Percentiles rank a stretch among this genome's conserved stretches.
Conservation (phyloP, 2,113 vertebrate genomes). For the Aleadryas rufinucha region DNA sequence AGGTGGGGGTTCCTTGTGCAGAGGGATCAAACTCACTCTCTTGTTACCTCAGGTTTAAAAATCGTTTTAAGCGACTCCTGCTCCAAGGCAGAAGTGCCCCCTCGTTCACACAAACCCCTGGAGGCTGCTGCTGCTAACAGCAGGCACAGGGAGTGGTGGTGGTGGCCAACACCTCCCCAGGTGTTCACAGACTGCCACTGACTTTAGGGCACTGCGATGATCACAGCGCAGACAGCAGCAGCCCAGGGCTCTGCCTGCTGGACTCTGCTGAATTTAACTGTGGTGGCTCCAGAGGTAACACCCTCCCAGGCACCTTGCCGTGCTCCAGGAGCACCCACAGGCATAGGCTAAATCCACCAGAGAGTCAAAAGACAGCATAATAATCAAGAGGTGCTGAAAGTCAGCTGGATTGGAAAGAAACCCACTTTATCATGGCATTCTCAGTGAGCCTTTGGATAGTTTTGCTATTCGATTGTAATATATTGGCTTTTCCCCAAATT, state of each 20-base stretch:
- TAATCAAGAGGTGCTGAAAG: background rate
- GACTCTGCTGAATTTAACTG: background rate
- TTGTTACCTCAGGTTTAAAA: background rate
- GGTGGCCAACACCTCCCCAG: background rate
- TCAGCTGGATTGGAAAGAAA: background rate
- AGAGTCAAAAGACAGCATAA: background rate
- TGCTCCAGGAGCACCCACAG: background rate
- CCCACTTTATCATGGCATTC: background rate
- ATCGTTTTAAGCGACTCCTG: background rate
- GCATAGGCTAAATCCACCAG: background rate
- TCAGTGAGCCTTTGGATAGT: background rate
- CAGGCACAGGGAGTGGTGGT: background rate
- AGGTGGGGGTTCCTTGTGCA: background rate
- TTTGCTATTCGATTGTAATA: background rate
- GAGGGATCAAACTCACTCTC: background rate
- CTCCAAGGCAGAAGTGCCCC: background rate
- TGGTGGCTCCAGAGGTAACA: background rate
- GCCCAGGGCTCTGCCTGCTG: background rate
- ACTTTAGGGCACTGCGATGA: background rate
- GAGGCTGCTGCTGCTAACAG: background rate
- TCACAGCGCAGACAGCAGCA: background rate
- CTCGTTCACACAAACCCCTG: background rate
- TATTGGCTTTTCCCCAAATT: background rate
- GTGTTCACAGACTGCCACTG: background rate
- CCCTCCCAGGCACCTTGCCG: background rate